These are phyloP conservation scores for Pyrgus malvae DNA, from an alignment of 2,888 invertebrate species.

Conservation along the genomic window DNA sequence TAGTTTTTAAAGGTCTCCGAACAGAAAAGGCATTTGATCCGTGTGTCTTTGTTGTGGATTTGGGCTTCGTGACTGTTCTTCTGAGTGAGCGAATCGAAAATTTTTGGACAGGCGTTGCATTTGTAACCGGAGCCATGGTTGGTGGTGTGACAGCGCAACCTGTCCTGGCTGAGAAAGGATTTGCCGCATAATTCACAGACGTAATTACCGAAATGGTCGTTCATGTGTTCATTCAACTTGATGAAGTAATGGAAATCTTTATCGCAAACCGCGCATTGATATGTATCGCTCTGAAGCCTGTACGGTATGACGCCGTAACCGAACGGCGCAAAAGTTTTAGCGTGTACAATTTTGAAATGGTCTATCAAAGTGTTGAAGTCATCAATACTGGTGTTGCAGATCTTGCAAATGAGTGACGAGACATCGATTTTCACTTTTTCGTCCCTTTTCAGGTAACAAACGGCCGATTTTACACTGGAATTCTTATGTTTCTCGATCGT, in stretches of 20 bases:
- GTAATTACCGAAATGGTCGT: slow-evolving; percentile 61
- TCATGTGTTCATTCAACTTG: slow-evolving; percentile 73
- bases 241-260: slow-evolving; percentile 63
- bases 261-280: slow-evolving; percentile 59
- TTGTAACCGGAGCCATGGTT: slow-evolving; percentile 56
- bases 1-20: slow-evolving; percentile 58
- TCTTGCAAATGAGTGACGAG: slow-evolving; percentile 45
- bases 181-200: slow-evolving; percentile 70
- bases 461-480: slow-evolving; percentile 58
- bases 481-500: slow-evolving; percentile 51
- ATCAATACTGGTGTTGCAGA: slow-evolving; percentile 44
- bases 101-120: slow-evolving; percentile 54
- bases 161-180: slow-evolving; percentile 60
- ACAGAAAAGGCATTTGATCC: slow-evolving; percentile 60
- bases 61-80: slow-evolving; percentile 53
- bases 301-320: slow-evolving; percentile 65
- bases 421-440: slow-evolving; percentile 73
- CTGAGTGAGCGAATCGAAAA: slow-evolving; percentile 55
- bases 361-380: slow-evolving; percentile 46
- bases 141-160: slow-evolving; percentile 57
- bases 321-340: slow-evolving; percentile 45
- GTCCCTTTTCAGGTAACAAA: slow-evolving; percentile 59
- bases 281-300: slow-evolving; percentile 45
- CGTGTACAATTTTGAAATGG: slow-evolving; percentile 54
- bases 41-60: slow-evolving; percentile 52